Evolutionary conservation across 2,113 vertebrate species (phyloP), one percentile per base, ranked within the genome.

Genomic region (Sander lucioperca): DNA sequence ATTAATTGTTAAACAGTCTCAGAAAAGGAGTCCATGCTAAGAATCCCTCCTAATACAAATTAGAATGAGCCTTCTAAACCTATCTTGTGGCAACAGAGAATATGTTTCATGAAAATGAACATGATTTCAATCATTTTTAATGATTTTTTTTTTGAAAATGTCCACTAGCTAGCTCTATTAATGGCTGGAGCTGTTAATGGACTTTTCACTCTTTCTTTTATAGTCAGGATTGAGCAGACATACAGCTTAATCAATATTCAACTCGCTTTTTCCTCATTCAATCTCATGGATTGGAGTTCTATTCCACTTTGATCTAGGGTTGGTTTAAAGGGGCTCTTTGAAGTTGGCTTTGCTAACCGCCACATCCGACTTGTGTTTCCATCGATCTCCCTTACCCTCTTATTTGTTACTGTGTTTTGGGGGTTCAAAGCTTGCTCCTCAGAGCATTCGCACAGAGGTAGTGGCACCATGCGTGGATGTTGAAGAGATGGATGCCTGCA

Each of bases 231-330:
- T 87, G 78, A 88, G 78, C 69, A 56, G 90, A 87, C 89, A 79
- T 88, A 80, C 82, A 85, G 81, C 75, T 87, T 93, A 93, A 95
- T 95, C 95, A 94, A 95, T 94, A 94, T 95, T 95, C 94, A 90
- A 82, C 87, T 88, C 36, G 36, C 87, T 85, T 91, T 91, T 88
- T 33, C 67, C 83, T 69, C 43, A 77, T 86, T 90, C 92, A 92
- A 92, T 94, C 92, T 92, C 88, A 90, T 89, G 92, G 94, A 95
- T 93, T 92, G 92, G 79, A 87, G 92, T 91, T 92, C 74, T 67
- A 54, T 80, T 92, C 77, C 68, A 71, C 94, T 96, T 96, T 96
- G 94, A 96, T 96, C 93, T 90, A 70, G 71, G 74, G 90, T 86
- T 76, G 88, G 77, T 91, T 92, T 94, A 93, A 94, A 95, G 91